Evolutionary conservation across 2,797 vertebrate genomes (phyloP).

Genomic region (Malacoraja senta): DNA sequence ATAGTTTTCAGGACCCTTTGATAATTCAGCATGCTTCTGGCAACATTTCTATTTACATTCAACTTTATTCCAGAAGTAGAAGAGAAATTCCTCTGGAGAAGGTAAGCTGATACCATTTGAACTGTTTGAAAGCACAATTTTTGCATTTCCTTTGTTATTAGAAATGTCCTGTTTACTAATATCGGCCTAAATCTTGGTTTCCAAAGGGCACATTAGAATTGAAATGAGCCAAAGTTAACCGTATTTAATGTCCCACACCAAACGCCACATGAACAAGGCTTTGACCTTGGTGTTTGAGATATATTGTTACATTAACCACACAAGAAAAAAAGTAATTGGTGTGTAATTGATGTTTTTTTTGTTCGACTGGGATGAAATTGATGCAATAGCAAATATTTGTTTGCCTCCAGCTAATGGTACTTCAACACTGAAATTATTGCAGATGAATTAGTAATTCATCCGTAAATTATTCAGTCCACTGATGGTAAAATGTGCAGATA

Average conservation of each 20-base stretch:
- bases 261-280: background rate
- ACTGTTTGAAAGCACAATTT: background rate
- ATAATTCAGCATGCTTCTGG: background rate
- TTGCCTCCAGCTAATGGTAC: background rate
- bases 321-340: background rate
- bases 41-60: background rate
- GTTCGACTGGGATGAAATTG: background rate
- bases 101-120: background rate
- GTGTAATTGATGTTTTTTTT: background rate
- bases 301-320: conserved; percentile 15
- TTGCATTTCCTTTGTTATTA: background rate
- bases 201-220: background rate
- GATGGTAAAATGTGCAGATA: background rate
- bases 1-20: background rate
- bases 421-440: background rate
- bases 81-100: background rate
- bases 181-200: background rate
- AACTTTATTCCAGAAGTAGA: background rate
- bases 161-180: background rate
- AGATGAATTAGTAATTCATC: background rate
- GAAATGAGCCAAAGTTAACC: background rate
- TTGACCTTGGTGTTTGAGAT: background rate
- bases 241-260: no score
- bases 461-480: conserved; percentile 3
- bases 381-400: background rate